phyloP scores from a whole-genome alignment of 2,888 invertebrate genomes.

The Automeris io region DNA sequence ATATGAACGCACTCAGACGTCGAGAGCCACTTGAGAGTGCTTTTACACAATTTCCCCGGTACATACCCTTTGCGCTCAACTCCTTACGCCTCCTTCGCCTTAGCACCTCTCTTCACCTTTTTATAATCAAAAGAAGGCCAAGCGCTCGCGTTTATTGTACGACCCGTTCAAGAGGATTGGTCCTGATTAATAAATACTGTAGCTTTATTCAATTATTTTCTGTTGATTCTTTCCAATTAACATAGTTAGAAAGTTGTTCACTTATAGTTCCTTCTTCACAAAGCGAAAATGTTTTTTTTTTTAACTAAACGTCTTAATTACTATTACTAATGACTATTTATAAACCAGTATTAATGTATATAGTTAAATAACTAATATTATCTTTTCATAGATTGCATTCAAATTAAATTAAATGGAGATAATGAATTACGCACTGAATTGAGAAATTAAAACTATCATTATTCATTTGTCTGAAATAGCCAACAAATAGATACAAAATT shows the following conservation, averaged over 20 bases:
- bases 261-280: no score
- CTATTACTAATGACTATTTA: no score
- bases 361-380: no score
- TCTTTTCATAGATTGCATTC: no score
- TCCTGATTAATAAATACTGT: constrained; percentile 6
- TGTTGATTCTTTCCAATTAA: no score
- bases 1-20: constrained; percentile 48
- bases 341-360: no score
- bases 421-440: no score
- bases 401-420: no score
- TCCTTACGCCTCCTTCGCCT: constrained; percentile 42
- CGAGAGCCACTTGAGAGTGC: constrained; percentile 47
- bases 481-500: constrained; percentile 22
- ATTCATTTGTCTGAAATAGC: constrained; percentile 25
- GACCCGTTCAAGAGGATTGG: constrained; percentile 8
- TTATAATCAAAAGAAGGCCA: constrained; percentile 57
- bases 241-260: no score
- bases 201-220: constrained; percentile 1
- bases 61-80: constrained; percentile 44
- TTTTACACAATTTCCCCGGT: constrained; percentile 54
- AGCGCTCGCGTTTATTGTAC: constrained; percentile 36
- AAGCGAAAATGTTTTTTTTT: no score
- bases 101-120: constrained; percentile 55
- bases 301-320: no score
- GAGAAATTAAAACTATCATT: no score